Conservation (phyloP, 2,888 invertebrate genomes). For the Cheilosia scutellata region DNA sequence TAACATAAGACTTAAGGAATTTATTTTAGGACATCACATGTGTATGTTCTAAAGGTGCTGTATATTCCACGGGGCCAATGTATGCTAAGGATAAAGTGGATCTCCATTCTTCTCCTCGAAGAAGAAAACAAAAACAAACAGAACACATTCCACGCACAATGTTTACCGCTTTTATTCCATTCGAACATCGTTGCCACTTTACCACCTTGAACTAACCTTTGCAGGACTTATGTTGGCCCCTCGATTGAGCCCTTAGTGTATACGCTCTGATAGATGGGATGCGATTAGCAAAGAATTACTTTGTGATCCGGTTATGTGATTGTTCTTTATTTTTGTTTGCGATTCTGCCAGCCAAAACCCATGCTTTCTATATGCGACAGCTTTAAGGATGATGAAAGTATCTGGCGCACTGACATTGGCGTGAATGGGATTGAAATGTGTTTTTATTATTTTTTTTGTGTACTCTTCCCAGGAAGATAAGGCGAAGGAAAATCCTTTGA, state of each 20-base stretch:
- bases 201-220: conserved; percentile 44
- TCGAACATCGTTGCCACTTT: conserved; percentile 56
- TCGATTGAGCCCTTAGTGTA: conserved; percentile 46
- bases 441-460: conserved; percentile 16
- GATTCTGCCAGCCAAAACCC: conserved; percentile 19
- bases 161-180: conserved; percentile 40
- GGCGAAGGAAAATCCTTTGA: conserved; percentile 53
- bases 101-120: neutral
- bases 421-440: conserved; percentile 5
- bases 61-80: conserved; percentile 6
- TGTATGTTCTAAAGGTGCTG: conserved; percentile 17
- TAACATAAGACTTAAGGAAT: conserved; percentile 39
- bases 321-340: conserved; percentile 54
- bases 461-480: neutral
- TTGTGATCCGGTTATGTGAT: conserved; percentile 63
- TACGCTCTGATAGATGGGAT: conserved; percentile 54
- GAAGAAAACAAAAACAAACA: conserved; percentile 1
- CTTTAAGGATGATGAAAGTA: conserved; percentile 35
- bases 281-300: conserved; percentile 66
- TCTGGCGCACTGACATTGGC: neutral
- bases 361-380: neutral
- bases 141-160: conserved; percentile 6
- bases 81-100: conserved; percentile 32
- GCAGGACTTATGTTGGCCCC: conserved; percentile 25
- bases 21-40: conserved; percentile 14